Percentiles rank a stretch among this genome's conserved stretches.
phyloP scores from a whole-genome alignment of 2,888 invertebrate species.

The Ypsolopha sequella region DNA sequence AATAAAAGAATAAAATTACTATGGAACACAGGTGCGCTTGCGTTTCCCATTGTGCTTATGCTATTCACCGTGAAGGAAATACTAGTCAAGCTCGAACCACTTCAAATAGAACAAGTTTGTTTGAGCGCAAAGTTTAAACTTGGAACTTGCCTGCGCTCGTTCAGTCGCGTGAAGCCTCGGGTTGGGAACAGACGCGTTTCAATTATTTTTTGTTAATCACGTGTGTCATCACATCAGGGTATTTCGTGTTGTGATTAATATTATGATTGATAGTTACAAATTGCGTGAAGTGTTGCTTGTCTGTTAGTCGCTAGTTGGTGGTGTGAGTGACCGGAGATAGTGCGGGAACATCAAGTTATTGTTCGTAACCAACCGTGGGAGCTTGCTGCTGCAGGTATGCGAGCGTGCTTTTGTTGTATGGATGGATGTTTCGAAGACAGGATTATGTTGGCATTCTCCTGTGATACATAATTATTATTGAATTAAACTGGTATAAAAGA shows the following conservation, averaged over 20 bases:
- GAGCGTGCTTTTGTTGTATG: slow-evolving; percentile 20
- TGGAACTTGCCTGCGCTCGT: background rate
- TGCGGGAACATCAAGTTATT: slow-evolving; percentile 11
- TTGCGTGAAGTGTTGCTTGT: slow-evolving; percentile 4
- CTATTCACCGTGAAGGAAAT: slow-evolving; percentile 29
- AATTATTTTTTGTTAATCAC: background rate
- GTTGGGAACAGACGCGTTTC: slow-evolving; percentile 15
- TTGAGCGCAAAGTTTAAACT: background rate
- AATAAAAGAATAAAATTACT: slow-evolving; percentile 19
- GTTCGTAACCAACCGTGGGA: slow-evolving; percentile 36
- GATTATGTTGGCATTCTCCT: too few relatives aligned
- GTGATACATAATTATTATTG: too few relatives aligned
- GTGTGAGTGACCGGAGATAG: slow-evolving; percentile 29
- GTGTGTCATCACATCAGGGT: slow-evolving; percentile 19
- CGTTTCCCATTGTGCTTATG: slow-evolving; percentile 44
- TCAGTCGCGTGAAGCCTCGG: slow-evolving; percentile 32
- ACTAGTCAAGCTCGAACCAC: slow-evolving; percentile 17
- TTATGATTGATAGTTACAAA: background rate
- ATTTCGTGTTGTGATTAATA: background rate
- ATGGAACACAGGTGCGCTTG: slow-evolving; percentile 53
- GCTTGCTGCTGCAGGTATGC: slow-evolving; percentile 38
- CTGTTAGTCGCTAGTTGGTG: slow-evolving; percentile 11
- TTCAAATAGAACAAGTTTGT: slow-evolving; percentile 25
- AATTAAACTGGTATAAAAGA: too few relatives aligned
- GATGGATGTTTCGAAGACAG: background rate